Evolutionary conservation across 2,888 invertebrate species (phyloP), one percentile per base, ranked within the genome.

Genomic region (Hecatera dysodea): DNA sequence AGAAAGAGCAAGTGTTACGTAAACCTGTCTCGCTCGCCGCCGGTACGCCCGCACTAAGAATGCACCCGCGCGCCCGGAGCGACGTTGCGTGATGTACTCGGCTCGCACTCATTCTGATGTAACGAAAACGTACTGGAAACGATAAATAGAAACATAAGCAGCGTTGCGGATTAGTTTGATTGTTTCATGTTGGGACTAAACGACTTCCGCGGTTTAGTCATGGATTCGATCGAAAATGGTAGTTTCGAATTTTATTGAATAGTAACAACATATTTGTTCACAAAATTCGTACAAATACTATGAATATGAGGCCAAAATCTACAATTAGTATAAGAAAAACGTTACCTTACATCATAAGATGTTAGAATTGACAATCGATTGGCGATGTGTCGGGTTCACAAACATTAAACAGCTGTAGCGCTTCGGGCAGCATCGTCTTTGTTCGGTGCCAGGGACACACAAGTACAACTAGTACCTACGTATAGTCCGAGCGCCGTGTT

Each of bases 361-460:
- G 66, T 82, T 81, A 81, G 78, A 86, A 84, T 86, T 85, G 86
- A 88, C 82, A 90, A 93, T 94, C 95, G 94, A 94, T 94, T 91
- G 87, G 87, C 88, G 87, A 87, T 84, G 88, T 89, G 88, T 91
- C 86, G 88, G 85, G 87, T 91, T 91, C 92, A 93, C 91, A 94
- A 94, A 95, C 93, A 95, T 91, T 90, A 91, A 95, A 95, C 95
- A 95, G 95, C 95, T 95, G 95, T 93, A 88, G 84, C 80, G 84
- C 80, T 86, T 93, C 92, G 92, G 90, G 84, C 78, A 73, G 59
- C 75, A 75, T 90, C 91, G 94, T 81, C 92, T 93, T 93, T 93
- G 93, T 93, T 93, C 94, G 92, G 81, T 77, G 84, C 75, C 79
- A 78, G 77, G 75, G 82, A 73, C 81, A 78, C 80, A 83, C 81